These are phyloP conservation scores for Lytechinus pictus DNA, from an alignment of 35 echinoderm and acorn worm species.

Conservation along the genomic window DNA sequence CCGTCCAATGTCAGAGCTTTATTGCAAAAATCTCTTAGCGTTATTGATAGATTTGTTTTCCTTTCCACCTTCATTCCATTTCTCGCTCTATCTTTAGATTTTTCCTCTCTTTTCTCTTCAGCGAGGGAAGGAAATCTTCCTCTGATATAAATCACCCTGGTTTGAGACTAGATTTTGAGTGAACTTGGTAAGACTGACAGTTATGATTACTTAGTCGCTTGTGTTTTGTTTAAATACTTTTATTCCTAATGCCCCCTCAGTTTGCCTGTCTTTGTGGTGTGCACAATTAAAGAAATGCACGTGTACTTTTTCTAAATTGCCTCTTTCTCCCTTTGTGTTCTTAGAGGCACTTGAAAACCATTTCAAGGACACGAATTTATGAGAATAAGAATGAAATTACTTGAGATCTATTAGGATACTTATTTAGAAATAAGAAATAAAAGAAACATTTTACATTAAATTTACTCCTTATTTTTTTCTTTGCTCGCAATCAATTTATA, in stretches of 20 bases:
- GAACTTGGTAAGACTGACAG: not conserved
- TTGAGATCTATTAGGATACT: not conserved
- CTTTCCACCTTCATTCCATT: not conserved
- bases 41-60: conserved; percentile 6
- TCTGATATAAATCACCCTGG: not conserved
- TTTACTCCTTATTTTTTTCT: not conserved
- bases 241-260: not conserved
- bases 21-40: conserved; percentile 4
- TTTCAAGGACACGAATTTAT: not conserved
- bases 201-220: not conserved
- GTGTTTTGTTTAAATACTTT: not conserved
- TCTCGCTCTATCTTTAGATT: not conserved
- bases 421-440: not conserved
- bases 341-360: no score
- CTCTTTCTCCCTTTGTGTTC: no score
- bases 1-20: not conserved
- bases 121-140: not conserved
- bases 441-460: not conserved
- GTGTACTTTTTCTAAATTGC: no score
- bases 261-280: not conserved
- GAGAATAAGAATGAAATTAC: not conserved
- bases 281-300: not conserved
- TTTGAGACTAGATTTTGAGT: not conserved
- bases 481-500: not conserved
- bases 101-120: not conserved